Conservation (phyloP, 2,797 vertebrate genomes). For the Morelia viridis region DNA sequence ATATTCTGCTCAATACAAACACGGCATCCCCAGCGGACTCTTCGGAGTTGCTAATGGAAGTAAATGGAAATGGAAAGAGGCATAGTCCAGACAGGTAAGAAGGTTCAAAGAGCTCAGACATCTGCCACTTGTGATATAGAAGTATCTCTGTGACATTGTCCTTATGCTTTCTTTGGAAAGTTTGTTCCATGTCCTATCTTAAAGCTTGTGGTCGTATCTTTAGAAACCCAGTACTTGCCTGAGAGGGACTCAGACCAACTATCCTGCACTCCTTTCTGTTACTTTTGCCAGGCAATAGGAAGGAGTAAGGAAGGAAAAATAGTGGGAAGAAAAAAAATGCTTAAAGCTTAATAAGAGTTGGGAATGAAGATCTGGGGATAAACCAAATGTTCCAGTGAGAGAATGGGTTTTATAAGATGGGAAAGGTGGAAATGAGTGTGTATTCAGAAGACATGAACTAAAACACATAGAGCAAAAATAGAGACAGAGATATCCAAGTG, state of each 20-base stretch:
- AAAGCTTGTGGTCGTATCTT: rapidly evolving
- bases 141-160: neutral
- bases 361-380: neutral
- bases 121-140: neutral
- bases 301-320: too few relatives aligned
- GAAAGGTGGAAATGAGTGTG: neutral
- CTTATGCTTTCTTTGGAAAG: neutral
- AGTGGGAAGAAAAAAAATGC: neutral
- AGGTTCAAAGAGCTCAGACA: neutral
- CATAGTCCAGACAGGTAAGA: slow-evolving; percentile 91
- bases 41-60: slow-evolving; percentile 92
- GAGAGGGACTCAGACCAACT: neutral
- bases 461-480: neutral
- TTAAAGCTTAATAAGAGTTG: neutral
- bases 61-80: slow-evolving; percentile 87
- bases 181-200: neutral
- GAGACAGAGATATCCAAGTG: neutral
- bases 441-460: neutral
- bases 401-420: neutral
- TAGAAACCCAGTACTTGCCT: neutral
- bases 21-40: slow-evolving; percentile 90
- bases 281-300: neutral
- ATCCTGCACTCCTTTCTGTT: neutral
- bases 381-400: neutral
- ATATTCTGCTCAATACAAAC: slow-evolving; percentile 93